Percentiles rank a stretch among this genome's conserved stretches.
phyloP scores from a whole-genome alignment of 2,113 vertebrate species.

The Panthera leo region DNA sequence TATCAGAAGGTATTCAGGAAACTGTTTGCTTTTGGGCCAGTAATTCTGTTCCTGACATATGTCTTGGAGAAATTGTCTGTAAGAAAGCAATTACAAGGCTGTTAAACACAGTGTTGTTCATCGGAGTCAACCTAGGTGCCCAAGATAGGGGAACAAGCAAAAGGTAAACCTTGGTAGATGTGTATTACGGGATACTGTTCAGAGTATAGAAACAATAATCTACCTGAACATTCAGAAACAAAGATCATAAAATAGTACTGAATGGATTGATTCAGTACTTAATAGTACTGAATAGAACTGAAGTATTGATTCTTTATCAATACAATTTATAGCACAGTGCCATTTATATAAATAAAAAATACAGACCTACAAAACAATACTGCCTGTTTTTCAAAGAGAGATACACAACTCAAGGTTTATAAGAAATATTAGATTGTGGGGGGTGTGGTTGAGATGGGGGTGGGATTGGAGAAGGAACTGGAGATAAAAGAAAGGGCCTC shows the following conservation, averaged over 20 bases:
- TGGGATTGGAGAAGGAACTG: not conserved
- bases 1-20: not conserved
- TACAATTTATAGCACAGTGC: not conserved
- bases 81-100: not conserved
- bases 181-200: not conserved
- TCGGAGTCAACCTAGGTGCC: not conserved
- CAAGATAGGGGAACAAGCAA: not conserved
- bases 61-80: not conserved
- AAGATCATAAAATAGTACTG: not conserved
- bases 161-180: not conserved
- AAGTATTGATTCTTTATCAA: not conserved
- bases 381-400: not conserved
- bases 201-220: not conserved
- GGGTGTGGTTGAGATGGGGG: not conserved
- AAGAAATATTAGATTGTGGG: not conserved
- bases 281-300: not conserved
- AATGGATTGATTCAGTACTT: not conserved
- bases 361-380: not conserved
- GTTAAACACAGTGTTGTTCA: not conserved
- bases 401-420: not conserved
- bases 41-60: not conserved
- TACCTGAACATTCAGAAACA: not conserved
- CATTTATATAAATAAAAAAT: not conserved
- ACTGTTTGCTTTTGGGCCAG: not conserved
- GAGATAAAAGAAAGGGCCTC: not conserved